Percentiles rank a stretch among this genome's conserved stretches.
Evolutionary conservation across 2,888 invertebrate genomes (phyloP).

Genomic region (Sialis lutaria): DNA sequence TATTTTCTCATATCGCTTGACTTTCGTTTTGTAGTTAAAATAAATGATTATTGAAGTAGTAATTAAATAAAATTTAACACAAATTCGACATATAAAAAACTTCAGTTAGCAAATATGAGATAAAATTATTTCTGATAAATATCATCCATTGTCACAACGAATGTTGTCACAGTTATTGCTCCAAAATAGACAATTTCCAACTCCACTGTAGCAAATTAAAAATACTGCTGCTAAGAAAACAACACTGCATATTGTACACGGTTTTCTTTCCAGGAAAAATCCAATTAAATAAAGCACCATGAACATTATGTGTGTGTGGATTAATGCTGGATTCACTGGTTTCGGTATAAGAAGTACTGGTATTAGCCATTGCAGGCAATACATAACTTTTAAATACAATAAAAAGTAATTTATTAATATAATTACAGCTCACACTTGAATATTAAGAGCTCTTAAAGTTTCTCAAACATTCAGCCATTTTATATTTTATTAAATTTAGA

Average conservation of each 20-base stretch:
- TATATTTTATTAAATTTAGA: too few species aligned
- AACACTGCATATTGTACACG: constrained; percentile 92
- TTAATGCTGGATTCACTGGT: constrained; percentile 87
- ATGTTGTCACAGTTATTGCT: constrained; percentile 50
- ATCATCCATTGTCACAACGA: constrained; percentile 6
- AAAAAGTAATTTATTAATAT: too few species aligned
- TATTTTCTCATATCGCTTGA: too few species aligned
- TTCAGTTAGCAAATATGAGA: neutral
- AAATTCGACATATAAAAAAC: too few species aligned
- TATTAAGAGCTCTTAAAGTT: too few species aligned
- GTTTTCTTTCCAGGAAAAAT: constrained; percentile 92
- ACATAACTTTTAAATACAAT: constrained; percentile 38
- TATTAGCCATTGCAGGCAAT: constrained; percentile 94
- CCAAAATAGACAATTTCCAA: constrained; percentile 91
- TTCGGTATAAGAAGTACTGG: constrained; percentile 95
- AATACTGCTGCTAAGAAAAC: constrained; percentile 88
- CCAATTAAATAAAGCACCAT: constrained; percentile 91
- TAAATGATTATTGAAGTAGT: too few species aligned
- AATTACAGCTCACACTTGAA: too few species aligned
- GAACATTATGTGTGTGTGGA: constrained; percentile 95
- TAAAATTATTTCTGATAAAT: neutral
- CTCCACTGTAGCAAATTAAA: constrained; percentile 89
- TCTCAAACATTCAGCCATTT: too few species aligned
- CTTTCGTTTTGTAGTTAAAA: too few species aligned
- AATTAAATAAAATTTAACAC: too few species aligned